phyloP scores from a whole-genome alignment of 2,113 vertebrate species.

The Orthonyx spaldingii region DNA sequence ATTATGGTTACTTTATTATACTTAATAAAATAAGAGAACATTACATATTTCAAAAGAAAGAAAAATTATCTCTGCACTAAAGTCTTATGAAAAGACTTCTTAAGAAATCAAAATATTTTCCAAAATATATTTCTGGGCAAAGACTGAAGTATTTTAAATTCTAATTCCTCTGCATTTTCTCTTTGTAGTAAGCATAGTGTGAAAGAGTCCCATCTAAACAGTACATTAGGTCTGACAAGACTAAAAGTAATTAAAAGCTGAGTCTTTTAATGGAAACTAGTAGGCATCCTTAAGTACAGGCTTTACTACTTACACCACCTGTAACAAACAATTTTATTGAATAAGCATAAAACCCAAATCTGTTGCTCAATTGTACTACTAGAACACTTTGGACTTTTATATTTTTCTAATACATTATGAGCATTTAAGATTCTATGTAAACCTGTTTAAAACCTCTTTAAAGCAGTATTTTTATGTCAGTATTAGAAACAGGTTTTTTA shows the following conservation, averaged over 20 bases:
- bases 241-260: not conserved
- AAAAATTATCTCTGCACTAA: not conserved
- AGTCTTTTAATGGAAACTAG: not conserved
- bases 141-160: not conserved
- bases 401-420: not conserved
- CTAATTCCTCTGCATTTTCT: not conserved
- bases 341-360: not conserved
- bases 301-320: not conserved
- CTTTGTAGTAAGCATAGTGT: not conserved
- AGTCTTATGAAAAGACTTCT: not conserved
- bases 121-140: not conserved
- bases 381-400: not conserved
- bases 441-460: not conserved
- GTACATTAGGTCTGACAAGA: not conserved
- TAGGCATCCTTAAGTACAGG: not conserved
- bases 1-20: not conserved
- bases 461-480: not conserved
- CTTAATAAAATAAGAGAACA: not conserved
- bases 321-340: not conserved
- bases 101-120: not conserved
- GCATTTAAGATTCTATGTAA: not conserved
- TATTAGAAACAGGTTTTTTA: not conserved
- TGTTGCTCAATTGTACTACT: not conserved
- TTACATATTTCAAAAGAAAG: not conserved
- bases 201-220: not conserved